Evolutionary conservation across 2,888 invertebrate species (phyloP), one percentile per base, ranked within the genome.

Genomic region (Agriopis aurantiaria): DNA sequence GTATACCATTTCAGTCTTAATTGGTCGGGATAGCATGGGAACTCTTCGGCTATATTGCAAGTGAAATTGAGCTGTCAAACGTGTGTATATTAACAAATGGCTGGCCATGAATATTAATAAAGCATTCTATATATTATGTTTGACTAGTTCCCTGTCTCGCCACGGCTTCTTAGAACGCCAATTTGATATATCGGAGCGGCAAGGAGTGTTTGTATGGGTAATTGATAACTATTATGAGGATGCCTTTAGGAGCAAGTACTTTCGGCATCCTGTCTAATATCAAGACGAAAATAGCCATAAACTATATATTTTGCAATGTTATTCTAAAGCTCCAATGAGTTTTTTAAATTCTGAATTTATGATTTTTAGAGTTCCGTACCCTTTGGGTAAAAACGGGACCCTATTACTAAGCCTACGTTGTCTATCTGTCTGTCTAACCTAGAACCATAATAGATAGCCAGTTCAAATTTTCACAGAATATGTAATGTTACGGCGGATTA

Each of bases 61-160:
- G 83, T 89, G 84, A 91, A 90, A 93, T 92, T 92, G 90, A 93
- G 89, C 91, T 93, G 93, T 93, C 93, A 88, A 85, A 82, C 80
- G 82, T 84, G 86, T 86, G 85, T 87, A 83, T 89, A 91, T 91
- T 91, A 92, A 92, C 88, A 91, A 92, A 93, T 92, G 88, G 87
- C 83, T 79, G 70, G 74, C 89, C 88, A 93, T 93, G 93, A 92
- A 93, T 93, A 93, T 91, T 92, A 92, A 93, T 92, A 90, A 85
- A 85, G 82, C 81, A 80, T 81, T 79, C 78, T 81, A 85, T 86
- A 85, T 78, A 85, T 85, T 82, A 82, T 77, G 78, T 85, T 79
- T 79, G 82, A 82, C 84, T 85, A 82, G 80, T 73, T 74, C 63
- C 74, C 76, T 73, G 75, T 72, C 78, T 74, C 75, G 74, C 75